Conservation (phyloP, 2,888 invertebrate species). For the Pyrochroa serraticornis region DNA sequence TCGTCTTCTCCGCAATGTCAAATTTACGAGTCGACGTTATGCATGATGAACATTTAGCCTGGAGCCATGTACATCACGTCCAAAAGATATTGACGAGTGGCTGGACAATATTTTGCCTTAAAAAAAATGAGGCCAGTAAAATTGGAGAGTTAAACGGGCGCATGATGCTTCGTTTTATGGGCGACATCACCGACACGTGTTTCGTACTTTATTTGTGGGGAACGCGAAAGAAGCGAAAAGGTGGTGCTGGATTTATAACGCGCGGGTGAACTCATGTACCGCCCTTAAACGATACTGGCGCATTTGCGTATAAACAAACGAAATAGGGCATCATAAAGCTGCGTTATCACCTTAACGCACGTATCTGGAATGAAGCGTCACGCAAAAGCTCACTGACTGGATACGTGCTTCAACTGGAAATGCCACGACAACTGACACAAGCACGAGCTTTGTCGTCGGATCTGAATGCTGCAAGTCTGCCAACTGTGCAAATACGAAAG, state of each 20-base stretch:
- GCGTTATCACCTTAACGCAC: constrained; percentile 35
- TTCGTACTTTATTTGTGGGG: not conserved
- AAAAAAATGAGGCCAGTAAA: not conserved
- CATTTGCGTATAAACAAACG: constrained; percentile 25
- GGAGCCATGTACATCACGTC: constrained; percentile 18
- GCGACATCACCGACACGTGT: not conserved
- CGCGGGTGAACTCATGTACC: constrained; percentile 9
- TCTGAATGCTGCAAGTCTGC: constrained; percentile 1
- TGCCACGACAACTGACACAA: constrained; percentile 27
- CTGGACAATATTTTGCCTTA: not conserved
- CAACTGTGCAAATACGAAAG: constrained; percentile 16
- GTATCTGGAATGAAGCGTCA: constrained; percentile 32
- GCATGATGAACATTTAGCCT: not conserved
- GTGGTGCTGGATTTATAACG: constrained; percentile 18
- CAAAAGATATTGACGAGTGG: constrained; percentile 11
- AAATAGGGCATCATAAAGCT: constrained; percentile 26
- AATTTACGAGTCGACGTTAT: constrained; percentile 15
- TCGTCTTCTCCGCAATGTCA: constrained; percentile 1
- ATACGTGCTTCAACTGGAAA: constrained; percentile 35
- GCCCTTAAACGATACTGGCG: constrained; percentile 17
- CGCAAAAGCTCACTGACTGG: constrained; percentile 29
- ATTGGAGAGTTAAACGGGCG: too few relatives aligned
- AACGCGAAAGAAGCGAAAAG: not conserved
- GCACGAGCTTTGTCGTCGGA: constrained; percentile 6
- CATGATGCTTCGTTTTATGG: not conserved